A percentile compares a stretch with the other conserved stretches of the same genome.
Conservation (phyloP, 2,113 vertebrate genomes). For the Nothocercus nigrocapillus region DNA sequence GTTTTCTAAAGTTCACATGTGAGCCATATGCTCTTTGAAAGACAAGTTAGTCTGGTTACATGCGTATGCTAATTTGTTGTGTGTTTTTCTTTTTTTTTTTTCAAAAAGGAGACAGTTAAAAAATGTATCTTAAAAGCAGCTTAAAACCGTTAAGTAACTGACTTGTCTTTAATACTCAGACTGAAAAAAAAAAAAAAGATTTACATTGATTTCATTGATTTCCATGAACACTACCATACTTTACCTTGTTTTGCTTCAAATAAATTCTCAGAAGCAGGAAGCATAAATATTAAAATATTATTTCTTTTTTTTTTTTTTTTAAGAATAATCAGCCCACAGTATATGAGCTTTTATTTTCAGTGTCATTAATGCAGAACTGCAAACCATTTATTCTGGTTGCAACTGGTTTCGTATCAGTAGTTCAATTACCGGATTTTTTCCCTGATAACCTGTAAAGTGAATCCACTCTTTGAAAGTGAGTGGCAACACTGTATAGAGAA, state of each 20-base stretch:
- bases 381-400: constrained; percentile 3
- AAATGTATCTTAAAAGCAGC: constrained; percentile 26
- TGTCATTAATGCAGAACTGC: constrained; percentile 19
- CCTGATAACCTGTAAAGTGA: neutral
- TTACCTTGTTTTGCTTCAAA: constrained; percentile 22
- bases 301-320: neutral
- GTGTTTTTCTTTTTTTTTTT: neutral
- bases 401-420: neutral
- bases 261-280: neutral
- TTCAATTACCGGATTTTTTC: constrained; percentile 7
- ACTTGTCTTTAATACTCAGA: neutral
- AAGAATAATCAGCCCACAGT: neutral
- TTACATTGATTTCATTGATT: neutral
- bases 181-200: neutral
- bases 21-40: constrained; percentile 43
- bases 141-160: neutral
- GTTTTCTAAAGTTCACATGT: constrained; percentile 23
- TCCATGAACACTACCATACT: neutral
- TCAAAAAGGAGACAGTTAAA: neutral
- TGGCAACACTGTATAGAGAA: neutral
- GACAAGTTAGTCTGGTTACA: constrained; percentile 2
- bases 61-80: neutral
- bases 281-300: constrained; percentile 1
- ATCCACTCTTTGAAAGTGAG: neutral
- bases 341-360: neutral